Evolutionary conservation across 2,888 invertebrate species (phyloP).

Genomic region (Netelia inedita): DNA sequence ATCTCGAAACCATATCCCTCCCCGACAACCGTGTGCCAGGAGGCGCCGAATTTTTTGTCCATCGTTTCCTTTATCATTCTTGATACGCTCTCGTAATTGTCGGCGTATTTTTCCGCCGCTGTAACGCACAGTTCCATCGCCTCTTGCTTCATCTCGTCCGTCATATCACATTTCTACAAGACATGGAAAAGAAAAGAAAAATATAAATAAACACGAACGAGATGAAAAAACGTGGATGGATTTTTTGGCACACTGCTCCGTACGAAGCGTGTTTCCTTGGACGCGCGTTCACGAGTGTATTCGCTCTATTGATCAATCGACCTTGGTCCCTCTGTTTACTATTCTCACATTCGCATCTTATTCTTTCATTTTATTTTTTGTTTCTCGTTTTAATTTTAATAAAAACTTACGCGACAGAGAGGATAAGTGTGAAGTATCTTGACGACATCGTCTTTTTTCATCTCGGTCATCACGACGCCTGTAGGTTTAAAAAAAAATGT

Average conservation of each 20-base stretch:
- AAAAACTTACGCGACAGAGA: conserved; percentile 86
- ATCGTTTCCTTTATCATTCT: conserved; percentile 89
- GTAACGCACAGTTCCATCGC: conserved; percentile 89
- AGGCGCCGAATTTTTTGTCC: conserved; percentile 89
- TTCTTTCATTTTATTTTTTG: neutral
- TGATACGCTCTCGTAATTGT: conserved; percentile 89
- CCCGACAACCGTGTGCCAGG: conserved; percentile 90
- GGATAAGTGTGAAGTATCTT: conserved; percentile 87
- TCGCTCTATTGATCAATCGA: conserved; percentile 63
- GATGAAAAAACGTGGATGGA: neutral
- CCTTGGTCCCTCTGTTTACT: conserved; percentile 25
- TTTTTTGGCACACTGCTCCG: neutral
- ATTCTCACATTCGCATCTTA: neutral
- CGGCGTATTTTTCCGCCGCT: conserved; percentile 88
- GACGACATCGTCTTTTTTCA: conserved; percentile 84
- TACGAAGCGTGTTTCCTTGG: conserved; percentile 28
- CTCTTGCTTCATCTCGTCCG: conserved; percentile 89
- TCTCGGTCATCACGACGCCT: conserved; percentile 80
- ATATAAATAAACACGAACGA: neutral
- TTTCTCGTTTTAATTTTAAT: neutral
- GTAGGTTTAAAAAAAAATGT: neutral
- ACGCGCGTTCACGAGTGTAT: conserved; percentile 5
- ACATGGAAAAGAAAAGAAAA: conserved; percentile 9
- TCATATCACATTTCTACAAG: conserved; percentile 87
- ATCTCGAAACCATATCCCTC: conserved; percentile 90